Evolutionary conservation across 2,888 invertebrate species (phyloP), one percentile per base, ranked within the genome.

Genomic region (Tridacna gigas): DNA sequence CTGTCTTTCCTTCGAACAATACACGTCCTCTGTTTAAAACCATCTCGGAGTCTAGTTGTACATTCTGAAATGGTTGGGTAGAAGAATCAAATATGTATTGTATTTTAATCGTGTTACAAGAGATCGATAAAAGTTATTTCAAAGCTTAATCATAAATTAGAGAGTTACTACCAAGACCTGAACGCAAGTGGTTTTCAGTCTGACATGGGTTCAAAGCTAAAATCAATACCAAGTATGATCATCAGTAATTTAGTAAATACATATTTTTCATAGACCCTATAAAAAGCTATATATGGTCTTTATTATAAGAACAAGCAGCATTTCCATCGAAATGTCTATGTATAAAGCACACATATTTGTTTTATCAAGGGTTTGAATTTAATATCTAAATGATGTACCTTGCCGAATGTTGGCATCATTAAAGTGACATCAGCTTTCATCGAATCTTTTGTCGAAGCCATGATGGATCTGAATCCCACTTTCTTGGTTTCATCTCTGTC

Each of bases 1-100:
- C 89, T 4, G 91, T 90, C 74, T 89, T 91, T 22, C 91, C 90
- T 71, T 90, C 91, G 79, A 89, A 91, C 18, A 90, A 56, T 20
- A 90, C 81, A 60, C 86, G 80, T 61, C 89, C 91, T n/a, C 84
- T 86, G 76, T 90, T 89, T 25, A 90, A n/a, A 20, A 86, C 84
- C 74, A 91, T 86, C 61, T 91, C 90, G 12, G 89, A 89, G 69
- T 88, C 89, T 11, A 93, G 79, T 71, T 87, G 88, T 12, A 91
- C 89, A 74, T 90, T 89, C 91, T 91, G 65, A 20, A 84, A 84
- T 67, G 73, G 25, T 22, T 65, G n/a, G 20, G 2, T 20, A 9
- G 9, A 37, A 37, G 2, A 37, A 37, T 37, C 37, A 37, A n/a
- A 37, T 37, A 37, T 7, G 37, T 37, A 37, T 37, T 37, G 2